phyloP scores from a whole-genome alignment of 2,113 vertebrate genomes.

The Oreocharis arfaki region DNA sequence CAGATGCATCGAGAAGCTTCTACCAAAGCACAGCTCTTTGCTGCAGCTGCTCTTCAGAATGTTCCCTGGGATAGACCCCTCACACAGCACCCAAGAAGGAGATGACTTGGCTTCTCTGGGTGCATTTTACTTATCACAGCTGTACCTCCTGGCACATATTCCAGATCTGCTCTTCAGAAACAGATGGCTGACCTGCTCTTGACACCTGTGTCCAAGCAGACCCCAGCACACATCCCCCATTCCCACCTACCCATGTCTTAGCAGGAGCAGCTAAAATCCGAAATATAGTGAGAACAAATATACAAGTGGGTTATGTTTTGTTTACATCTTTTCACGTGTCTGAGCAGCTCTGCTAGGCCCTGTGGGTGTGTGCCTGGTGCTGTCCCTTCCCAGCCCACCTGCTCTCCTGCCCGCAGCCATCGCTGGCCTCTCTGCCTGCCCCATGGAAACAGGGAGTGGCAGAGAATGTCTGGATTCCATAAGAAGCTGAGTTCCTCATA shows the following conservation, averaged over 20 bases:
- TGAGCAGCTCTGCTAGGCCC: background rate
- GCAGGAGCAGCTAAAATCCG: background rate
- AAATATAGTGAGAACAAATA: background rate
- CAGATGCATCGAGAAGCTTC: background rate
- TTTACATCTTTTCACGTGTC: background rate
- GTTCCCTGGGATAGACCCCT: background rate
- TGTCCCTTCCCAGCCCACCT: background rate
- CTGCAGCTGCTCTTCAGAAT: background rate
- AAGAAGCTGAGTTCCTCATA: constrained; percentile 13
- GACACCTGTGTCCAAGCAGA: background rate
- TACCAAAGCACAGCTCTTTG: background rate
- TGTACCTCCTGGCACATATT: background rate
- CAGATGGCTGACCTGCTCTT: background rate
- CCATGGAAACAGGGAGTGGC: background rate
- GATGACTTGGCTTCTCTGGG: background rate
- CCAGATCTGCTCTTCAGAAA: background rate
- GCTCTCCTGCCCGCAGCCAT: background rate
- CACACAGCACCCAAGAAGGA: background rate
- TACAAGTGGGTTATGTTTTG: background rate
- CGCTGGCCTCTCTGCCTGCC: background rate
- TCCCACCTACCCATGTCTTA: background rate
- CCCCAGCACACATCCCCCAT: background rate
- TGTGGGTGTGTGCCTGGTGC: background rate
- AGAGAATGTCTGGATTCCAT: constrained; percentile 28
- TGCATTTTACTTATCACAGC: background rate